Conservation (phyloP, 2,888 invertebrate genomes). For the Synanthedon myopaeformis region DNA sequence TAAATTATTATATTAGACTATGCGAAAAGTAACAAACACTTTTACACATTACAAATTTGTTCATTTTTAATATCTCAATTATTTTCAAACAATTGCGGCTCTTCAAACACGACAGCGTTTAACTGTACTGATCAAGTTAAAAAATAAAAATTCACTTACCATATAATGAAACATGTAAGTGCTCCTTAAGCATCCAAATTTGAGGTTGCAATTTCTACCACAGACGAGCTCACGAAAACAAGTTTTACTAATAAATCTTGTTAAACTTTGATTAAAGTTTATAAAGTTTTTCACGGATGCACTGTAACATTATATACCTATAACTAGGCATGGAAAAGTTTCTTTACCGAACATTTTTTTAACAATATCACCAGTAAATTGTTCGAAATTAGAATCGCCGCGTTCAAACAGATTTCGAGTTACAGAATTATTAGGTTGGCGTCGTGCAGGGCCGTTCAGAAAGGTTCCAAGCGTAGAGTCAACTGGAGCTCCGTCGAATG, state of each 20-base stretch:
- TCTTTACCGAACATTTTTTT: neutral
- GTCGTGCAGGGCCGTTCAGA: slow-evolving; percentile 41
- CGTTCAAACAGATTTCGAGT: slow-evolving; percentile 28
- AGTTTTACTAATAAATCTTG: slow-evolving; percentile 21
- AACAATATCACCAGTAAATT: too few species aligned
- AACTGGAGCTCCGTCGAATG: slow-evolving; percentile 43
- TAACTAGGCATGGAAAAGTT: neutral
- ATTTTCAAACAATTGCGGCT: too few species aligned
- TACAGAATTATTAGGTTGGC: slow-evolving; percentile 29
- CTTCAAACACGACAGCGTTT: too few species aligned
- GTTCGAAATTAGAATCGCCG: slow-evolving; percentile 4
- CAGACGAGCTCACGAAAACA: slow-evolving; percentile 5
- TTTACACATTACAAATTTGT: too few species aligned
- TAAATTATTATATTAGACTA: too few species aligned
- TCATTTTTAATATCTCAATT: too few species aligned
- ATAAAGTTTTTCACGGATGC: slow-evolving; percentile 13
- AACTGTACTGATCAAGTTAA: too few species aligned
- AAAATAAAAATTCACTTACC: too few species aligned
- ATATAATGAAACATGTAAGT: too few species aligned
- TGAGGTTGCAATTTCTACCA: neutral
- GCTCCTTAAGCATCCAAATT: neutral
- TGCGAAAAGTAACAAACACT: too few species aligned
- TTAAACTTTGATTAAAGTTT: slow-evolving; percentile 20
- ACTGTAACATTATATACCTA: slow-evolving; percentile 7
- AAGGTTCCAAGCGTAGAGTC: slow-evolving; percentile 40